Evolutionary conservation across 2,888 invertebrate genomes (phyloP), one percentile per base, ranked within the genome.

Genomic region (Hydrotaea diabolus): DNA sequence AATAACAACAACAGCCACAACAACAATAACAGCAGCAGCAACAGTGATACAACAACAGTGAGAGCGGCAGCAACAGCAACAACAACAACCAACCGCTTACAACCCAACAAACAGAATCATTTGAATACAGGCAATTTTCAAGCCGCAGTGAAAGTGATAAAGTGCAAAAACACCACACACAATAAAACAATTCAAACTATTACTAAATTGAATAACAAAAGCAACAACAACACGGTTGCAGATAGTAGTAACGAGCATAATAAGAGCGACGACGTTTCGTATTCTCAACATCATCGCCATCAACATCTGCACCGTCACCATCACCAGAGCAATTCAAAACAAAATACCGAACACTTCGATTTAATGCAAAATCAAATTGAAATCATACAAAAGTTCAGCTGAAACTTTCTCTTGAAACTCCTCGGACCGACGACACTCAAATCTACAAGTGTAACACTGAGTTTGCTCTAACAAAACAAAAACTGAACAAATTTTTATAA

Each of bases 321-420:
- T 66, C 55, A 74, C 77, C 39, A 80, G 69, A 85, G 82, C 85
- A 85, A 85, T 85, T 82, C 66, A 39, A 71, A 86, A 87, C 88
- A 86, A 71, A 74, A 77, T 86, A 86, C 26, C 87, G 87, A 88
- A 53, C 82, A 86, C 69, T 76, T 80, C 53, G 75, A 85, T 81
- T 85, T 86, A 81, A 71, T 85, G 62, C 83, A 86, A 85, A 86
- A 83, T 80, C 82, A 87, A 85, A 81, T 77, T 49, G 82, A 87
- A 87, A 82, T 83, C 82, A 72, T 82, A 64, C 78, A 76, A 21
- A 83, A 85, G 59, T 73, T 77, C 11, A 83, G 85, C 82, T 83
- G 77, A 85, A 83, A 83, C 85, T 83, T 83, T 83, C 82, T 77
- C 39, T 39, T 8, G 79, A 80, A 73, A 23, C 31, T 9, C 5